Evolutionary conservation across 2,797 vertebrate genomes (phyloP).

Genomic region (Sebastes steindachneri): DNA sequence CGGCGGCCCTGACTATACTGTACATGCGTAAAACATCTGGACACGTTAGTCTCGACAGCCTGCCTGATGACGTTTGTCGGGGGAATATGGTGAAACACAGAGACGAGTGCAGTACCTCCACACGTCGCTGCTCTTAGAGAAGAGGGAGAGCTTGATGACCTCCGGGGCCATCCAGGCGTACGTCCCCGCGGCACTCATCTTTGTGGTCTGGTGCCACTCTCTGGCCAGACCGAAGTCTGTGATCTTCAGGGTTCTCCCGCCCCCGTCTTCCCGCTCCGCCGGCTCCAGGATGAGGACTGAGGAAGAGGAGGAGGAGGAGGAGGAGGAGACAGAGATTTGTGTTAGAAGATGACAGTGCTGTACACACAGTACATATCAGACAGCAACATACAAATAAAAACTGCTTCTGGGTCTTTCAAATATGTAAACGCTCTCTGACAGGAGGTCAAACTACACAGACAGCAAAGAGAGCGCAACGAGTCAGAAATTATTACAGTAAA

Average conservation of each 20-base stretch:
- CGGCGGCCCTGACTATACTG: background rate
- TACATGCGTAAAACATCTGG: background rate
- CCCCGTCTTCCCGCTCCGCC: constrained; percentile 84
- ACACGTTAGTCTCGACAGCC: background rate
- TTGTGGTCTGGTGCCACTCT: constrained; percentile 94
- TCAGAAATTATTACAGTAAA: background rate
- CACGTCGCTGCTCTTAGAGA: constrained; percentile 95
- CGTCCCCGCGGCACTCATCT: constrained; percentile 93
- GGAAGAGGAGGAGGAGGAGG: constrained; percentile 13
- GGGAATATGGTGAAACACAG: background rate
- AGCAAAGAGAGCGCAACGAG: background rate
- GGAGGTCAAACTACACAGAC: background rate
- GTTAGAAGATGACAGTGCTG: background rate
- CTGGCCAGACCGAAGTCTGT: constrained; percentile 93
- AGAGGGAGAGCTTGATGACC: constrained; percentile 92
- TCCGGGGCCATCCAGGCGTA: constrained; percentile 97
- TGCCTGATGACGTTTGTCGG: background rate
- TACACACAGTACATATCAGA: background rate
- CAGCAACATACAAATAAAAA: background rate
- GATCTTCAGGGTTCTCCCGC: constrained; percentile 90
- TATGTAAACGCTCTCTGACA: constrained; percentile 3
- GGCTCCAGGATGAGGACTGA: constrained; percentile 91
- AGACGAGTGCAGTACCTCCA: constrained; percentile 85
- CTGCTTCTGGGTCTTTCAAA: background rate
- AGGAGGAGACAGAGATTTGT: background rate